Evolutionary conservation across 2,888 invertebrate species (phyloP), one percentile per base, ranked within the genome.

Genomic region (Agonopterix heracliana): DNA sequence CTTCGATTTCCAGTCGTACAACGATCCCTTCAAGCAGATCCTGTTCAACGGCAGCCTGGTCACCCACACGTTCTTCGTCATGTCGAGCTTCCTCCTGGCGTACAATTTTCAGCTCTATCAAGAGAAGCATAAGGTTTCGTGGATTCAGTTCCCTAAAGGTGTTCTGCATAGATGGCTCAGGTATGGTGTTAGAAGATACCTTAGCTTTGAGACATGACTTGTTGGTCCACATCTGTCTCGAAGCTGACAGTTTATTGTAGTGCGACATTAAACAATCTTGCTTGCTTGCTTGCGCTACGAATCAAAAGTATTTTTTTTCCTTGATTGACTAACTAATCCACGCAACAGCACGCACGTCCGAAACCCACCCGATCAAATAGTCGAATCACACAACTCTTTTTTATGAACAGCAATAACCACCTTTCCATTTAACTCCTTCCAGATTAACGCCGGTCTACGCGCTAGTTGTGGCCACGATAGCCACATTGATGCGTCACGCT

Each of bases 371-470:
- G 26, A 26, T 26, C 26, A 26, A 26, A 26, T 26, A 26, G 7
- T 26, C 26, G 7, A 26, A 5, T 26, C 26, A 5, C 26, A 26
- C 26, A 26, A 26, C 26, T 5, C 26, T 26, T 26, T 26, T 1
- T 26, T 26, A 17, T 17, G 2, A 5, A 5, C 7, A 26, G 26
- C 26, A 26, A 26, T 26, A 26, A 26, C 26, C 1, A 26, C 5
- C 26, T 2, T 26, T 26, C 26, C 26, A 26, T 26, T 26, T 1
- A 26, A 26, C 26, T 26, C 12, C 38, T 47, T 59, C 10, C 68
- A 89, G 89, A 47, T 54, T 88, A 7, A 81, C 83, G 0, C 87
- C 89, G 1, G 63, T 75, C 0, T 87, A 88, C 53, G 80, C 78
- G 0, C 55, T 89, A 10, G 53, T 83, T 0, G 49, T 89, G 47